Percentiles rank a stretch among this genome's conserved stretches.
These are phyloP conservation scores for Thamnaconus septentrionalis DNA, from an alignment of 2,113 vertebrate species.

Conservation along the genomic window DNA sequence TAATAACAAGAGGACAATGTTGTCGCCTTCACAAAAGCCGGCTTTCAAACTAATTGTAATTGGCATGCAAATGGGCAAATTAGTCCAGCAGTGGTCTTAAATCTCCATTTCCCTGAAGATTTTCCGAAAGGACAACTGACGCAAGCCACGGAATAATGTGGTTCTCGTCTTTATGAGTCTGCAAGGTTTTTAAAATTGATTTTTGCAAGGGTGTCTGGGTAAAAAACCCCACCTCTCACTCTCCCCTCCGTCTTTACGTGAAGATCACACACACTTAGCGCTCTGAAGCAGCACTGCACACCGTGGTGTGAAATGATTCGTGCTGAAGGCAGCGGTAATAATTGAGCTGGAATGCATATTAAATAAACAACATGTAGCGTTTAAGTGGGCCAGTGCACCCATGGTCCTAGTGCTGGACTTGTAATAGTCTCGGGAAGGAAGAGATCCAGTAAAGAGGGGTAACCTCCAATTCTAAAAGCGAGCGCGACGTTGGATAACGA, in stretches of 20 bases:
- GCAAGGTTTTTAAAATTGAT: constrained; percentile 17
- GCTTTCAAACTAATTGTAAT: constrained; percentile 17
- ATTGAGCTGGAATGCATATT: constrained; percentile 61
- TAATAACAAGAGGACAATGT: constrained; percentile 25
- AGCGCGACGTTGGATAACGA: too few species aligned
- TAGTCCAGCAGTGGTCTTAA: constrained; percentile 15
- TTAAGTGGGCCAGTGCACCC: constrained; percentile 48
- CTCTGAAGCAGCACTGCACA: constrained; percentile 22
- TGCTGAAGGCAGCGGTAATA: constrained; percentile 49
- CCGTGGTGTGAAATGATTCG: constrained; percentile 51
- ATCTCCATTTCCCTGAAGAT: constrained; percentile 26
- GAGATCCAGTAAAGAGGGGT: too few species aligned
- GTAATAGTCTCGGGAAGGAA: background rate
- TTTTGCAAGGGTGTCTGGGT: background rate
- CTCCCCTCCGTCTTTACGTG: background rate
- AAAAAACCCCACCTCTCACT: constrained; percentile 23
- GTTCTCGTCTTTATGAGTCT: constrained; percentile 11
- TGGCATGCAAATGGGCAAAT: constrained; percentile 25
- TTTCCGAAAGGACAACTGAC: constrained; percentile 14
- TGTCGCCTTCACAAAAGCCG: constrained; percentile 17
- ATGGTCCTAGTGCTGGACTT: constrained; percentile 42
- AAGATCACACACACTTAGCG: constrained; percentile 31
- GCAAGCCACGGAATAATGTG: constrained; percentile 17
- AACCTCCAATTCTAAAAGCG: too few species aligned
- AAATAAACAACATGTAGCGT: constrained; percentile 55